Conservation (phyloP, 1,140 invertebrate genomes). For the Globodera rostochiensis region DNA sequence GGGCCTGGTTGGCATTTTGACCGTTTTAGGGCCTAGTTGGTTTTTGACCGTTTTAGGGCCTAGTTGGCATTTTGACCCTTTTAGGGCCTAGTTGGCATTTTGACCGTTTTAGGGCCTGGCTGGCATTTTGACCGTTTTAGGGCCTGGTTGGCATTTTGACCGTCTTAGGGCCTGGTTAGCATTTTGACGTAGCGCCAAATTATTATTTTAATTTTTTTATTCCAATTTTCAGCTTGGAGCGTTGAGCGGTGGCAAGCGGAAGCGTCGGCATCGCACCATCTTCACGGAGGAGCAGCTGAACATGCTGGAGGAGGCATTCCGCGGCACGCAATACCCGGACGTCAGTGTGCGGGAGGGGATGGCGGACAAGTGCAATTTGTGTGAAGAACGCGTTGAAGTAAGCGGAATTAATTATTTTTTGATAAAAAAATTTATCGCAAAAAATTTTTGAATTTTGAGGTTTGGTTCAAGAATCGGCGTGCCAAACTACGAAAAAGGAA, state of each 20-base stretch:
- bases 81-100: too few relatives aligned
- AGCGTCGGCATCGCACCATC: constrained; percentile 66
- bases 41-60: too few relatives aligned
- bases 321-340: constrained; percentile 87
- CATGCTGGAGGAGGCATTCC: constrained; percentile 92
- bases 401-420: neutral
- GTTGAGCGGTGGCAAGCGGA: constrained; percentile 3
- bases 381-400: constrained; percentile 90
- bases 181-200: too few relatives aligned
- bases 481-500: neutral
- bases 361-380: constrained; percentile 89
- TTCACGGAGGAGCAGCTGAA: constrained; percentile 96
- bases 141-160: too few relatives aligned
- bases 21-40: too few relatives aligned
- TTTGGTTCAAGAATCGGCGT: constrained; percentile 4
- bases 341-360: constrained; percentile 82
- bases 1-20: too few relatives aligned
- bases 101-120: too few relatives aligned
- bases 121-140: too few relatives aligned
- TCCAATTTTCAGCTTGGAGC: neutral
- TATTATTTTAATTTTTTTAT: too few relatives aligned
- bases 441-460: neutral
- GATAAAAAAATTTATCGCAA: neutral
- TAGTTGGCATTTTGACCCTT: too few relatives aligned
- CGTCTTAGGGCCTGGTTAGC: too few relatives aligned